Conservation (phyloP, 2,888 invertebrate genomes). For the Netelia virgata region DNA sequence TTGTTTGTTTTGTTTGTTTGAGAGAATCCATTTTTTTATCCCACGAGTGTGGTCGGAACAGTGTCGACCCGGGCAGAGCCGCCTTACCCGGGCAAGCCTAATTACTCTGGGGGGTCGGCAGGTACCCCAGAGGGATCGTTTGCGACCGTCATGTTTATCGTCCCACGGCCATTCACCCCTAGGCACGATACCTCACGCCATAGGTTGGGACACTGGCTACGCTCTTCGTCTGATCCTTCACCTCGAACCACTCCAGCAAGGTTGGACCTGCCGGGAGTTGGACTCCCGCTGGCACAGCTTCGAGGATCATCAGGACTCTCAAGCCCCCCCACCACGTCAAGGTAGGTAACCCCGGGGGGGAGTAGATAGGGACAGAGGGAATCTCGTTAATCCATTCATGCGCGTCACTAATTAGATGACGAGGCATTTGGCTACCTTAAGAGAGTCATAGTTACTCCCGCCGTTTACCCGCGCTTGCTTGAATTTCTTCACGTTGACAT, state of each 20-base stretch:
- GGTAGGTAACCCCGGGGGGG: not conserved
- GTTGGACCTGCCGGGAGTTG: not conserved
- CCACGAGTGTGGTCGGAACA: not conserved
- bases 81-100: not conserved
- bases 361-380: too few species aligned
- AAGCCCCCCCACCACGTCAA: not conserved
- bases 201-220: not conserved
- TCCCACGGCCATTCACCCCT: not conserved
- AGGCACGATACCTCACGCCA: not conserved
- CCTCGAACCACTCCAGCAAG: not conserved
- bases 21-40: not conserved
- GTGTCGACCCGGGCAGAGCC: not conserved
- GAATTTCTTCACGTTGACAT: conserved; percentile 89
- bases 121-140: not conserved
- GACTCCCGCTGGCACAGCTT: not conserved
- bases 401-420: too few species aligned
- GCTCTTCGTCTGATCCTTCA: not conserved
- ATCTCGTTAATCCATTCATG: too few species aligned
- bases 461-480: too few species aligned
- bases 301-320: not conserved
- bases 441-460: too few species aligned
- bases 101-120: not conserved
- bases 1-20: not conserved
- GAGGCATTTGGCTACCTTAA: too few species aligned
- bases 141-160: not conserved